Percentiles rank a stretch among this genome's conserved stretches.
Conservation (phyloP, 2,888 invertebrate genomes). For the Drosophila rubida region DNA sequence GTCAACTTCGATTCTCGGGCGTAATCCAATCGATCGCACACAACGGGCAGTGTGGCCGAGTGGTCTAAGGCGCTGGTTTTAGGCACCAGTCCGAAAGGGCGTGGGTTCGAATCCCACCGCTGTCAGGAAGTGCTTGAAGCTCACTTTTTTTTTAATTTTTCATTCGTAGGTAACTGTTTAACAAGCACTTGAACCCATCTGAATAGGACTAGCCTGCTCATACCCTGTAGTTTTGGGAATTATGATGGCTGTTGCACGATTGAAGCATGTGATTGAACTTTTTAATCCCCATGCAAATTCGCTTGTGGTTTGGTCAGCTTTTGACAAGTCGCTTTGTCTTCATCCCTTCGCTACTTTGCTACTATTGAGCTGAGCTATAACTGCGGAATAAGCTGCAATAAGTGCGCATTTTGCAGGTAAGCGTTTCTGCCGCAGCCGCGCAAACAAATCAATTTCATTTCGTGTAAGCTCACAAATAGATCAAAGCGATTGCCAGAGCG, state of each 20-base stretch:
- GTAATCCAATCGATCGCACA: too few species aligned
- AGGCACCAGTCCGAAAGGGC: conserved; percentile 86
- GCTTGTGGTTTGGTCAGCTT: not conserved
- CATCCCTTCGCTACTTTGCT: too few species aligned
- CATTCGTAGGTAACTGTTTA: too few species aligned
- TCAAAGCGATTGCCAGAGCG: not conserved
- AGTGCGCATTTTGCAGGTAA: not conserved
- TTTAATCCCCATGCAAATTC: not conserved
- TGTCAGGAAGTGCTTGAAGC: conserved; percentile 74
- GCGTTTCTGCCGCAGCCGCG: not conserved
- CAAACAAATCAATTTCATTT: not conserved
- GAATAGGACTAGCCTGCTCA: not conserved
- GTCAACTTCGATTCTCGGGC: not conserved
- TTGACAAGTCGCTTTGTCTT: not conserved
- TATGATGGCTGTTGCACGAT: not conserved
- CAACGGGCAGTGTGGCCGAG: conserved; percentile 85
- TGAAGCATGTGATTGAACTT: not conserved
- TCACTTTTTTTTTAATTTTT: too few species aligned
- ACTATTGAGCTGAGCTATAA: not conserved
- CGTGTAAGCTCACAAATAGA: not conserved
- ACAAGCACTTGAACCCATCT: too few species aligned
- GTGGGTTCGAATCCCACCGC: conserved; percentile 86
- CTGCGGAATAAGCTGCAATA: not conserved
- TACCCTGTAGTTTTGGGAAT: not conserved
- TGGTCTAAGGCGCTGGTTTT: conserved; percentile 86